Base-by-base conservation (phyloP, 2,113 vertebrate genomes). In the Alexandromys fortis region DNA sequence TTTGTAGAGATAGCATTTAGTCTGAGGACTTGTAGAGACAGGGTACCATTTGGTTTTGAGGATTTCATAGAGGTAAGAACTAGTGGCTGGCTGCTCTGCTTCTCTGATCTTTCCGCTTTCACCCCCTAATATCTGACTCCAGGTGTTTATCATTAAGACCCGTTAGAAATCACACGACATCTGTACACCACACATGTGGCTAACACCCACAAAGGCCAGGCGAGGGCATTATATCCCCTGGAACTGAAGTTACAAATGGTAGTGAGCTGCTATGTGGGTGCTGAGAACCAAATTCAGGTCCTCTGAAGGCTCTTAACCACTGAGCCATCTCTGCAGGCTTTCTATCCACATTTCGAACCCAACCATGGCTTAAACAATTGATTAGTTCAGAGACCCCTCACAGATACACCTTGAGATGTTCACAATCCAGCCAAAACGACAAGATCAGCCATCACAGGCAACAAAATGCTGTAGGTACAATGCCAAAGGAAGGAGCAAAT, bases 401-500 rank as follows among this genome's bases (percentile, higher is more conserved):
- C 33, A 78, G 33, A 90, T 22, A 52, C 13, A 67, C 8, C 5
- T 63, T 26, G 22, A 79, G 7, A 30, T 42, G 9, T 61, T 58
- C 58, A 78, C 75, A 52, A 26, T 9, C 33, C 76, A 79, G 33
- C 35, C 58, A 90, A 67, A 5, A 28, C 12, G 14, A 79, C 89
- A n/a, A 47, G 12, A 78, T 67, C 63, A 78, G 22, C 8, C 63
- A 79, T 67, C 58, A 75, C 75, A 90, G 61, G 33, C 63, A 88
- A 72, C 95, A 88, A 90, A 63, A 93, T 45, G 61, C 61, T 58
- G 52, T 1, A 81, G 45, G 58, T 70, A 33, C 94, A 28, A 88
- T 28, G 75, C 91, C 90, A 94, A 93, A 90, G 47, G 7, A 7
- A 97, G 49, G 42, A 58, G 22, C 89, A 77, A 95, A 81, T 38